Evolutionary conservation across 2,888 invertebrate species (phyloP).

Genomic region (Timandra comae): DNA sequence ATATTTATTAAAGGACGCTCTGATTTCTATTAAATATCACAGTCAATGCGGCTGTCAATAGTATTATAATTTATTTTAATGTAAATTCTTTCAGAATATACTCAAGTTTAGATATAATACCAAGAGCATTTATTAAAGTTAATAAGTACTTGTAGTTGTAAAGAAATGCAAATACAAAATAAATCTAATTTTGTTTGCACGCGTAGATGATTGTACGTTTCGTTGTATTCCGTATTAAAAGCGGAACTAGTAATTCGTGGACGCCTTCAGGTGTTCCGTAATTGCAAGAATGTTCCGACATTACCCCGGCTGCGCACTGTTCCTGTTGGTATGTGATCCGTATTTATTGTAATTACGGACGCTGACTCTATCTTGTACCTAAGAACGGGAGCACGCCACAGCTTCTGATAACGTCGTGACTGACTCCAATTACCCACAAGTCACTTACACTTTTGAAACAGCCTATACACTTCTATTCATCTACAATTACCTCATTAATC

Average conservation of each 20-base stretch:
- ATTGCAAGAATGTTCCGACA: conserved; percentile 52
- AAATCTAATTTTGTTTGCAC: too few relatives aligned
- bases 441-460: conserved; percentile 35
- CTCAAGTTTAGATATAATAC: too few relatives aligned
- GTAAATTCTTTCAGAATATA: too few relatives aligned
- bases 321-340: conserved; percentile 58
- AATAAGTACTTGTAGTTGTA: too few relatives aligned
- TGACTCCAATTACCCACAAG: conserved; percentile 42
- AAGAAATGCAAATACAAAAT: too few relatives aligned
- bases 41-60: too few relatives aligned
- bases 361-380: conserved; percentile 44
- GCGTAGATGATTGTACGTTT: too few relatives aligned
- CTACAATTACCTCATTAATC: conserved; percentile 9
- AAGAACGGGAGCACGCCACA: conserved; percentile 37
- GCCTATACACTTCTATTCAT: conserved; percentile 12
- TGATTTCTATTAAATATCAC: too few relatives aligned
- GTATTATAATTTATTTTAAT: too few relatives aligned
- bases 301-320: conserved; percentile 39
- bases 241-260: conserved; percentile 24
- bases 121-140: too few relatives aligned
- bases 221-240: conserved; percentile 4
- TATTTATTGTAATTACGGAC: conserved; percentile 68
- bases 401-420: conserved; percentile 39
- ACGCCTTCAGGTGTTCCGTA: conserved; percentile 45
- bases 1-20: too few relatives aligned